Evolutionary conservation across 2,888 invertebrate species (phyloP).

Genomic region (Plagodis dolabraria): DNA sequence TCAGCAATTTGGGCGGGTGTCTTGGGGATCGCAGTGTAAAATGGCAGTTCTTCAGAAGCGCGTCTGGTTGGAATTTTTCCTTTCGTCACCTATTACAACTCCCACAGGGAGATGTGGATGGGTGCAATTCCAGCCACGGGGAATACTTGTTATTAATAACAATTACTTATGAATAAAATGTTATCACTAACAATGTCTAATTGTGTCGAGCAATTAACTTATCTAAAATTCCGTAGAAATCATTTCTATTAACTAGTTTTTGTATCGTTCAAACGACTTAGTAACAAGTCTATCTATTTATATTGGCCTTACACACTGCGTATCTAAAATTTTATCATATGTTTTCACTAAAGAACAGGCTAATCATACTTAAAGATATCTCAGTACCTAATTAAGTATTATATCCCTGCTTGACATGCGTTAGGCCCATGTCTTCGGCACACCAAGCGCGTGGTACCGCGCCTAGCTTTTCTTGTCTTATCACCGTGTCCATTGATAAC

Average conservation of each 20-base stretch:
- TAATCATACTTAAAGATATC: conserved; percentile 4
- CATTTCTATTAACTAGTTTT: not conserved
- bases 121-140: no score
- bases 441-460: conserved; percentile 66
- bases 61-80: no score
- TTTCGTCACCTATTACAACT: no score
- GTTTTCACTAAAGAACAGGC: conserved; percentile 1
- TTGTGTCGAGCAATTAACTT: not conserved
- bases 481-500: conserved; percentile 54
- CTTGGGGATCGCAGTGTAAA: no score
- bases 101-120: no score
- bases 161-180: no score
- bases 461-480: conserved; percentile 52
- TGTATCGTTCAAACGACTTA: not conserved
- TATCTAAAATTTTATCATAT: conserved; percentile 6
- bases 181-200: no score
- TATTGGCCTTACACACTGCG: no score
- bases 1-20: no score
- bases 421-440: conserved; percentile 39
- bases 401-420: conserved; percentile 72
- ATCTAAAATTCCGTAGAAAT: not conserved
- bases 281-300: not conserved
- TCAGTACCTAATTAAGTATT: conserved; percentile 20
- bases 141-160: no score
- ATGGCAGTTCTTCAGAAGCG: no score